Percentiles rank a stretch among this genome's conserved stretches.
Evolutionary conservation across 2,888 invertebrate genomes (phyloP).

Genomic region (Ryuthela nishihirai): DNA sequence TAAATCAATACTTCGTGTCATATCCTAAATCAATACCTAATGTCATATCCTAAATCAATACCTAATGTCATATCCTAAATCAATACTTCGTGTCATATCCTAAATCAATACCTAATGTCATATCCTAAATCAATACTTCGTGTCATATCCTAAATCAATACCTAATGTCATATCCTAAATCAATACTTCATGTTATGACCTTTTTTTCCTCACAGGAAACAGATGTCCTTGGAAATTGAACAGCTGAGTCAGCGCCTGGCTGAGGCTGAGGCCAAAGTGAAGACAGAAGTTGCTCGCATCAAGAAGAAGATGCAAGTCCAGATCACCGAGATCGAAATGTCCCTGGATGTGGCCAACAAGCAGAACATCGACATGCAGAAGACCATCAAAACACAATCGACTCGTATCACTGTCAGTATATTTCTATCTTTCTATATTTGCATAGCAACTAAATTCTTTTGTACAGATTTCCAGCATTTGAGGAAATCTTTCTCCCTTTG

Average conservation of each 20-base stretch:
- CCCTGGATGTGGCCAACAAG: conserved; percentile 96
- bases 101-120: too few relatives aligned
- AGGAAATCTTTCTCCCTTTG: too few relatives aligned
- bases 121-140: too few relatives aligned
- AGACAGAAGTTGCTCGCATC: conserved; percentile 92
- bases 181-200: conserved; percentile 46
- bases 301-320: conserved; percentile 99
- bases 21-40: too few relatives aligned
- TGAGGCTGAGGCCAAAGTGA: conserved; percentile 92
- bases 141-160: neutral
- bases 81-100: too few relatives aligned
- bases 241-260: conserved; percentile 90
- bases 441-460: too few relatives aligned
- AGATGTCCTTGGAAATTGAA: conserved; percentile 96
- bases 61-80: too few relatives aligned
- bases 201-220: conserved; percentile 85
- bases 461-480: too few relatives aligned
- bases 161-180: neutral
- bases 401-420: conserved; percentile 68
- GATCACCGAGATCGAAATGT: conserved; percentile 94
- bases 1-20: too few relatives aligned
- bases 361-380: conserved; percentile 96
- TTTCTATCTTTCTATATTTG: too few relatives aligned
- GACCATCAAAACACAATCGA: conserved; percentile 94
- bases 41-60: too few relatives aligned